Evolutionary conservation across 2,797 vertebrate genomes (phyloP).

Genomic region (Aselliscus stoliczkanus): DNA sequence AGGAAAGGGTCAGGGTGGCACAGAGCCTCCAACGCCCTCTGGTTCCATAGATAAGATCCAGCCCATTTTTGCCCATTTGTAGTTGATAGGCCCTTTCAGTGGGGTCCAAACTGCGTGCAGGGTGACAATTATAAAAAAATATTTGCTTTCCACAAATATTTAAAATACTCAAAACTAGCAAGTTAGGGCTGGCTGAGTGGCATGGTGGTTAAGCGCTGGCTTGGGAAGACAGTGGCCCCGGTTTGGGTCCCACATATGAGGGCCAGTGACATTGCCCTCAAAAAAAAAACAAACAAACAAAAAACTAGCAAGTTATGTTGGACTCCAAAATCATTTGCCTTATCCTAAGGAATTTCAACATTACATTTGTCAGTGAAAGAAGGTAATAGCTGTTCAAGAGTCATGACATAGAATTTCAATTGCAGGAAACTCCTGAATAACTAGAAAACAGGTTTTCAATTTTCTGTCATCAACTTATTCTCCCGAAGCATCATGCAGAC

Average conservation of each 20-base stretch:
- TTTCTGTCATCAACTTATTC: background rate
- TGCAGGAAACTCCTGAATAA: background rate
- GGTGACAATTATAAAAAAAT: background rate
- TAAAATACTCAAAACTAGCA: background rate
- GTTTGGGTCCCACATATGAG: too few species aligned
- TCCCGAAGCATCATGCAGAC: background rate
- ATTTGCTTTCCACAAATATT: background rate
- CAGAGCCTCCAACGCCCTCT: background rate
- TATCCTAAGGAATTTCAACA: background rate
- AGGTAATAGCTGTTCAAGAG: background rate
- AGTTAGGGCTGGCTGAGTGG: too few species aligned
- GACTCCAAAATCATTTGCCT: background rate
- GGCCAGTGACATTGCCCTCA: too few species aligned
- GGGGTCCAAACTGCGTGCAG: background rate
- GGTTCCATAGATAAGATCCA: background rate
- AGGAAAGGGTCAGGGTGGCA: too few species aligned
- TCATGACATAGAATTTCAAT: background rate
- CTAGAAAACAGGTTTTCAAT: background rate
- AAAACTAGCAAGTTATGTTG: background rate
- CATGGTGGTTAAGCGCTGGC: too few species aligned
- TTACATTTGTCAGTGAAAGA: background rate
- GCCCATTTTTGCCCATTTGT: background rate
- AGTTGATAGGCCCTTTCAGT: background rate
- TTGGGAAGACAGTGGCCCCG: too few species aligned
- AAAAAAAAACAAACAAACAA: too few species aligned